phyloP scores from a whole-genome alignment of 2,797 vertebrate species.

The Melanotaenia parkinsoni region DNA sequence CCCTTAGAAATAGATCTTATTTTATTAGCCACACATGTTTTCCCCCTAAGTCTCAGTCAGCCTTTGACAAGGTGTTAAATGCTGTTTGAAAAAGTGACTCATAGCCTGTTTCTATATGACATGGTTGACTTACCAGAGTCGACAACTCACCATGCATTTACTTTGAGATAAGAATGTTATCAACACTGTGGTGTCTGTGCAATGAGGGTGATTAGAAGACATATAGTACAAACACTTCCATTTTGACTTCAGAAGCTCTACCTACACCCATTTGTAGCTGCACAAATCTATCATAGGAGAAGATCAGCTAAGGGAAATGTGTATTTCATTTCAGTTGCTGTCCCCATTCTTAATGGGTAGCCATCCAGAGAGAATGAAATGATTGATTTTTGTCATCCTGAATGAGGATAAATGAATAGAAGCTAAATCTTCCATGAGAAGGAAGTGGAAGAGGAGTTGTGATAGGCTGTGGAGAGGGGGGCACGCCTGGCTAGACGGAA shows the following conservation, averaged over 20 bases:
- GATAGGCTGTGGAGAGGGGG: slow-evolving; percentile 45
- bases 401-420: slow-evolving; percentile 81
- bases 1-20: slow-evolving; percentile 35
- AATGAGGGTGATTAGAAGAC: slow-evolving; percentile 83
- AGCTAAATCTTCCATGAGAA: slow-evolving; percentile 74
- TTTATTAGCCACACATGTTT: slow-evolving; percentile 54
- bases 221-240: slow-evolving; percentile 78
- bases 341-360: slow-evolving; percentile 82
- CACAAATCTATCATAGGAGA: slow-evolving; percentile 81
- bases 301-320: slow-evolving; percentile 82
- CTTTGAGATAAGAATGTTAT: slow-evolving; percentile 73
- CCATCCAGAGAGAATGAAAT: slow-evolving; percentile 85
- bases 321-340: slow-evolving; percentile 83
- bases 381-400: slow-evolving; percentile 86
- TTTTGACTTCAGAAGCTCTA: slow-evolving; percentile 78
- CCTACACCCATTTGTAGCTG: slow-evolving; percentile 74
- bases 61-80: slow-evolving; percentile 72
- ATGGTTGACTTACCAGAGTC: slow-evolving; percentile 68
- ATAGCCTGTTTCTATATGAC: slow-evolving; percentile 64
- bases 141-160: slow-evolving; percentile 71
- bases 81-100: slow-evolving; percentile 59
- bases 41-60: slow-evolving; percentile 10
- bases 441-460: slow-evolving; percentile 56
- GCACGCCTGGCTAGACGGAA: slow-evolving; percentile 72
- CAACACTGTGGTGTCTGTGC: slow-evolving; percentile 70